These are phyloP conservation scores for Hymenopus coronatus DNA, from an alignment of 2,888 invertebrate species.

Conservation along the genomic window DNA sequence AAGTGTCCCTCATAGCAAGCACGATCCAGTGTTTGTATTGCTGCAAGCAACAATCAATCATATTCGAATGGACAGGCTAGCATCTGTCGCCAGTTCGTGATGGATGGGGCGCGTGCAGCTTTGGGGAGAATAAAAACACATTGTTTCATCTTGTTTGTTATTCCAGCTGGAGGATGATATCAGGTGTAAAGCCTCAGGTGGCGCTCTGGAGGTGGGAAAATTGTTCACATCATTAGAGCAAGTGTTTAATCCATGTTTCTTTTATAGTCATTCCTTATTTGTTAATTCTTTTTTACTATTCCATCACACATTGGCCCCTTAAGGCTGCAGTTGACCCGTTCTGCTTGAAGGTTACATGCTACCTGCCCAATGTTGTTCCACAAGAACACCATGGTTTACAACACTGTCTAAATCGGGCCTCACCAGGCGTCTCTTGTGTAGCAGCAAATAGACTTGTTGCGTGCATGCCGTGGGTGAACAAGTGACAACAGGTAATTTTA, in stretches of 20 bases:
- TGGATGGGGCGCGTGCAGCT: not conserved
- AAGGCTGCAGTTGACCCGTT: not conserved
- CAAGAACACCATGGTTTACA: no score
- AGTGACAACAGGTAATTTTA: no score
- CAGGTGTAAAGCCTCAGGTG: not conserved
- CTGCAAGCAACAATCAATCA: not conserved
- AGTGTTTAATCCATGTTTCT: not conserved
- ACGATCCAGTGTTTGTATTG: not conserved
- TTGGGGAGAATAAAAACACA: not conserved
- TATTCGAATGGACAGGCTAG: not conserved
- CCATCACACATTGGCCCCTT: not conserved
- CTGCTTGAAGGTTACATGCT: not conserved
- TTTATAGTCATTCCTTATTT: not conserved
- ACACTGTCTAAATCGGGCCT: no score
- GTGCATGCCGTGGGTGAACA: no score
- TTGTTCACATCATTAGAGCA: not conserved
- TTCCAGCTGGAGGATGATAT: not conserved
- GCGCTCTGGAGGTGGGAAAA: not conserved
- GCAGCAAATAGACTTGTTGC: no score
- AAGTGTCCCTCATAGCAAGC: not conserved
- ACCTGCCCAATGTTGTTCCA: no score
- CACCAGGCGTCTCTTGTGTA: no score
- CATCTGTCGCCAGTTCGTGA: conserved; percentile 8
- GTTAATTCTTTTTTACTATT: not conserved
- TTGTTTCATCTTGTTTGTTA: not conserved